Evolutionary conservation across 35 echinoderm and acorn worm species (phyloP).

Genomic region (Apostichopus japonicus): DNA sequence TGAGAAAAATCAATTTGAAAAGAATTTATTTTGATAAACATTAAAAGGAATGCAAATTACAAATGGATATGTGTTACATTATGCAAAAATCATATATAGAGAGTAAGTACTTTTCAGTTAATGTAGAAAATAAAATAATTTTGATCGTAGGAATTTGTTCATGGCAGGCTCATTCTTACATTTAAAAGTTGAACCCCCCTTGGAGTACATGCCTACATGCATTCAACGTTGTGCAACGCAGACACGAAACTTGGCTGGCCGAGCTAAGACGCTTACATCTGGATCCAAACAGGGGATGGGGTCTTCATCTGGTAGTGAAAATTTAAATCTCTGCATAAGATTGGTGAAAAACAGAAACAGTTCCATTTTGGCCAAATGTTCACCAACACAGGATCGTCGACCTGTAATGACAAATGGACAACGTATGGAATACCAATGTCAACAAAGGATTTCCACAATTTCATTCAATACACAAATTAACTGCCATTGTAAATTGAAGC

Average conservation of each 20-base stretch:
- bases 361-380: conserved; percentile 58
- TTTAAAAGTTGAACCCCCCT: neutral
- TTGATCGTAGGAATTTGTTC: neutral
- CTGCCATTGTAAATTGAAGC: neutral
- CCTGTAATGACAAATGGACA: conserved; percentile 45
- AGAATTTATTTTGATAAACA: too few relatives aligned
- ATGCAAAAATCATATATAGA: too few relatives aligned
- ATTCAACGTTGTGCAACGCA: neutral
- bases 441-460: conserved; percentile 13
- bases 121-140: neutral
- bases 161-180: neutral
- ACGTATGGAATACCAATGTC: conserved; percentile 21
- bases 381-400: conserved; percentile 46
- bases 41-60: too few relatives aligned
- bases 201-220: neutral
- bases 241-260: conserved; percentile 8
- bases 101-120: neutral
- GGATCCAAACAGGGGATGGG: neutral
- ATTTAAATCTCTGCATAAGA: conserved; percentile 49
- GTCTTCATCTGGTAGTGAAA: conserved; percentile 46
- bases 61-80: too few relatives aligned
- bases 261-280: neutral
- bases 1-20: too few relatives aligned
- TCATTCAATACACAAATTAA: neutral
- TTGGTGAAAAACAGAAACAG: conserved; percentile 64